Base-by-base conservation (phyloP, 2,888 invertebrate species). In the Acutogordius australiensis region DNA sequence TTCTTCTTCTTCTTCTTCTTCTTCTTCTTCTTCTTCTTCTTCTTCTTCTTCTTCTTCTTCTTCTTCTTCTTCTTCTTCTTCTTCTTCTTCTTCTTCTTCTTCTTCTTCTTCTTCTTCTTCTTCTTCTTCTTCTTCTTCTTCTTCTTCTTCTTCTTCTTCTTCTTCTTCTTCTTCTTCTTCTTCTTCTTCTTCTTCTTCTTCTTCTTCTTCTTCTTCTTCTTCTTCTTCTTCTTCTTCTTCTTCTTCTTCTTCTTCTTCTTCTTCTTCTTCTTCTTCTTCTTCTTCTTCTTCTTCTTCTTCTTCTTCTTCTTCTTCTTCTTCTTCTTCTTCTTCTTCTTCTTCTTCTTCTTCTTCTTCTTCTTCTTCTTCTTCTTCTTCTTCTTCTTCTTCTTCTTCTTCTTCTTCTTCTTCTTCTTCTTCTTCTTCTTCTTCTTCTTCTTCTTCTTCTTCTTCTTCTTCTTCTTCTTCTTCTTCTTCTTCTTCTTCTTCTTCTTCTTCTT, bases 381-480 rank as follows among this genome's bases (percentile, higher is more conserved):
- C 44, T 44, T 44, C 44, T 44, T 44, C 44, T 44, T 44, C 44
- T 44, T 44, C 44, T 44, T 44, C 44, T 44, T 44, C 44, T 44
- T 44, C 44, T 44, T 44, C 44, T 44, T 44, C 44, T 44, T 44
- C 44, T 44, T 44, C 44, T 44, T 44, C 44, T 44, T 44, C 44
- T 44, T 44, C 44, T 44, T 44, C 44, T 44, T 44, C 44, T 44
- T 44, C 44, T 44, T 44, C 44, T 44, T 44, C 44, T 44, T 44
- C 44, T 44, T n/a, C 56, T 51, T 51, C 56, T 51, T 51, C 56
- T 51, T 51, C 56, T 51, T 51, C 56, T 51, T 51, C 56, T 51
- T 51, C 56, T 51, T 51, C 56, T 51, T 51, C 56, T 51, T 51
- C 56, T 51, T 51, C 56, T 51, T 51, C 56, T 51, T 51, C 56